These are phyloP conservation scores for Clarias platycephalus DNA, from an alignment of 2,797 vertebrate species.

Conservation along the genomic window DNA sequence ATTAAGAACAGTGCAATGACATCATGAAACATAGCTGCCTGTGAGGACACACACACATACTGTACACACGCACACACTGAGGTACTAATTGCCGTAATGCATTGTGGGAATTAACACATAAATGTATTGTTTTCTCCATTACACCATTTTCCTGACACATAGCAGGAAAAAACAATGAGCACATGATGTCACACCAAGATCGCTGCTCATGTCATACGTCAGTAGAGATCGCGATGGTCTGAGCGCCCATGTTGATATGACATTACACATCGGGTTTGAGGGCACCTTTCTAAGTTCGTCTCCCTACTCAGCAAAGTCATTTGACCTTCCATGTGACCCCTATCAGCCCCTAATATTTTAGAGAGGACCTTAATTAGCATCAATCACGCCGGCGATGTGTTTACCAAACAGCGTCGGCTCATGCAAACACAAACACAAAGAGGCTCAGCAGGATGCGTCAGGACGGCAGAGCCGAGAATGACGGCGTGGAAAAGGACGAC, in stretches of 20 bases:
- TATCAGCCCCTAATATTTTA: slow-evolving; percentile 47
- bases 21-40: slow-evolving; percentile 57
- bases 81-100: slow-evolving; percentile 20
- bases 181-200: not conserved
- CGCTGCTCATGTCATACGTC: too few relatives aligned
- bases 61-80: slow-evolving; percentile 26
- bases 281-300: not conserved
- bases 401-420: slow-evolving; percentile 53
- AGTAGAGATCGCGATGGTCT: not conserved
- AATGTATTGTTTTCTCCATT: slow-evolving; percentile 5
- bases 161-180: not conserved
- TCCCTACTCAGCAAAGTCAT: slow-evolving; percentile 8
- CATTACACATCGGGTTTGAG: not conserved
- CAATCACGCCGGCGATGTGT: slow-evolving; percentile 66
- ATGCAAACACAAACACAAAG: slow-evolving; percentile 33
- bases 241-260: not conserved
- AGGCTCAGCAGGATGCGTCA: slow-evolving; percentile 12
- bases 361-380: slow-evolving; percentile 68
- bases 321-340: slow-evolving; percentile 23
- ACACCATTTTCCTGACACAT: not conserved
- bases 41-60: slow-evolving; percentile 17
- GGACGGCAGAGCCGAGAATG: not conserved
- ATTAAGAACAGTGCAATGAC: slow-evolving; percentile 46
- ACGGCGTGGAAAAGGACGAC: not conserved
- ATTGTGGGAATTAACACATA: slow-evolving; percentile 59